These are phyloP conservation scores for Caenorhabditis auriculariae DNA, from an alignment of 2,888 invertebrate genomes.

Conservation along the genomic window DNA sequence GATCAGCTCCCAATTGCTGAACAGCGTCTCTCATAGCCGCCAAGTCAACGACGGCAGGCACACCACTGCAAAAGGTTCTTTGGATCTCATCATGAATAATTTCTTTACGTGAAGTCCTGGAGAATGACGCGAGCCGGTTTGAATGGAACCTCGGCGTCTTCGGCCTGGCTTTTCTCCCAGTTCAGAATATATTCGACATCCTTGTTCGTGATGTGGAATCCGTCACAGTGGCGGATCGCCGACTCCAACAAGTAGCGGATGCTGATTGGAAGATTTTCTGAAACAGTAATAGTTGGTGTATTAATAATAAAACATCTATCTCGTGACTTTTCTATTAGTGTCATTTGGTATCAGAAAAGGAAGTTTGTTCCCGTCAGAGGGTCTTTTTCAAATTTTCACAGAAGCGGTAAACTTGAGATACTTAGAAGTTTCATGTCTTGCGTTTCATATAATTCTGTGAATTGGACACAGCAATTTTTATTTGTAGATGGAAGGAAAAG, in stretches of 20 bases:
- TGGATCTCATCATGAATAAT: not conserved
- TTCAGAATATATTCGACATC: slow-evolving; percentile 86
- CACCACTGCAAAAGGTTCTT: slow-evolving; percentile 75
- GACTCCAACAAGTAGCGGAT: slow-evolving; percentile 90
- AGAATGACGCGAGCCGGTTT: slow-evolving; percentile 92
- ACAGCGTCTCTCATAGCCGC: slow-evolving; percentile 98
- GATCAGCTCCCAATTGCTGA: slow-evolving; percentile 80
- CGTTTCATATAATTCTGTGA: too few relatives aligned
- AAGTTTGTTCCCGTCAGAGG: too few relatives aligned
- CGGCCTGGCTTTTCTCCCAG: slow-evolving; percentile 79
- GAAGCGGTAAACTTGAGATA: too few relatives aligned
- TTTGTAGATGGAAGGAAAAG: too few relatives aligned
- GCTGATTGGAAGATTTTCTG: slow-evolving; percentile 78
- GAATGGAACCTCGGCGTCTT: slow-evolving; percentile 84
- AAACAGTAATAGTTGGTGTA: too few relatives aligned
- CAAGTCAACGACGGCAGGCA: slow-evolving; percentile 97
- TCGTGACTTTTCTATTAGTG: too few relatives aligned
- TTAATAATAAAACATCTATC: not conserved
- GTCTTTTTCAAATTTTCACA: too few relatives aligned
- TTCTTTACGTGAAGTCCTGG: slow-evolving; percentile 73
- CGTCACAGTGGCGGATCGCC: slow-evolving; percentile 92
- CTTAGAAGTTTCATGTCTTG: too few relatives aligned
- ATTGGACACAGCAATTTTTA: too few relatives aligned
- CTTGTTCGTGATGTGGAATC: slow-evolving; percentile 81
- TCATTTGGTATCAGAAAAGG: too few relatives aligned